Percentiles rank a stretch among this genome's conserved stretches.
These are phyloP conservation scores for Drosophila quinaria DNA, from an alignment of 2,888 invertebrate genomes.

Conservation along the genomic window DNA sequence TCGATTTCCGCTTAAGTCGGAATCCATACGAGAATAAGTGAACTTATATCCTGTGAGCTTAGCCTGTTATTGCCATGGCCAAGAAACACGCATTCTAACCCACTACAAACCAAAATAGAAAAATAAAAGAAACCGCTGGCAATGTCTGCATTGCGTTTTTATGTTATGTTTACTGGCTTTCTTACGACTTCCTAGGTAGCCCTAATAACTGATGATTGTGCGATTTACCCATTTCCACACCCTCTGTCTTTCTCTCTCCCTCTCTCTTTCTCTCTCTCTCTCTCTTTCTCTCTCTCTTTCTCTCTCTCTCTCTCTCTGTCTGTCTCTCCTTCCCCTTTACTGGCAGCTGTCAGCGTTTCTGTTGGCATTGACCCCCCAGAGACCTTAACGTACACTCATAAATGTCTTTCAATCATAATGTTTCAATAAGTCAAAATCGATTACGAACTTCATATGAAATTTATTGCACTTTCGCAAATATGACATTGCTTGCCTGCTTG, in stretches of 20 bases:
- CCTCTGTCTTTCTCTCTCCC: not conserved
- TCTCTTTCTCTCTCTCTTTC: not conserved
- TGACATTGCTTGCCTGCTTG: constrained; percentile 67
- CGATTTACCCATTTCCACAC: constrained; percentile 60
- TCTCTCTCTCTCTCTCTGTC: not conserved
- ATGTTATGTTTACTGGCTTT: constrained; percentile 64
- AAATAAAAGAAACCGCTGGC: constrained; percentile 14
- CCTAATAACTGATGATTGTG: constrained; percentile 81
- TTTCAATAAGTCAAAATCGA: constrained; percentile 85
- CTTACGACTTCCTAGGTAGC: constrained; percentile 73
- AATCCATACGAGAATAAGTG: constrained; percentile 39
- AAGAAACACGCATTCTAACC: constrained; percentile 35
- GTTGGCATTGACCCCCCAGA: constrained; percentile 81
- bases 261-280: too few species aligned
- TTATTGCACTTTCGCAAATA: constrained; percentile 84
- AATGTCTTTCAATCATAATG: constrained; percentile 85
- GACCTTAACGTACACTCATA: constrained; percentile 81
- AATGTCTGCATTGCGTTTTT: constrained; percentile 57
- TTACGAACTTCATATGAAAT: constrained; percentile 84
- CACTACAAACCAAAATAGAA: not conserved
- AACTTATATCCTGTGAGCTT: constrained; percentile 70
- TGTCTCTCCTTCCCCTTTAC: constrained; percentile 1
- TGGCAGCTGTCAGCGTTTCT: constrained; percentile 71
- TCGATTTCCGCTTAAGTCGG: constrained; percentile 70
- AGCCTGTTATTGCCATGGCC: constrained; percentile 58